phyloP scores from a whole-genome alignment of 2,113 vertebrate species.

The Odocoileus hemionus region DNA sequence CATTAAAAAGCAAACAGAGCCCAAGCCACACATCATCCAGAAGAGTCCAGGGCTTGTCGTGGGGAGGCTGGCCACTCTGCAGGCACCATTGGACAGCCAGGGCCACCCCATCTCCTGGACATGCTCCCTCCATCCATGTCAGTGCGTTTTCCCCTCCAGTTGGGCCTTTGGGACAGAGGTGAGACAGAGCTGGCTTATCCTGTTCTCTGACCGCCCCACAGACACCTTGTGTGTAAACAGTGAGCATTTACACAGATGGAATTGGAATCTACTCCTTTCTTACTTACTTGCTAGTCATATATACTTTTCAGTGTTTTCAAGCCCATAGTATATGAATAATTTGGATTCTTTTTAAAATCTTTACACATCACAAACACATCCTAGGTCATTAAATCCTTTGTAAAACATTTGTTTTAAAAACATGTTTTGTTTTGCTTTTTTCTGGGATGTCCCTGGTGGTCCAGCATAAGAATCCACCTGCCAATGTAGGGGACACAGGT shows the following conservation, averaged over 20 bases:
- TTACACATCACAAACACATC: background rate
- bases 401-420: background rate
- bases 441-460: background rate
- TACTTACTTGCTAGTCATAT: background rate
- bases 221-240: background rate
- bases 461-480: background rate
- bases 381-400: background rate
- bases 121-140: fast-evolving
- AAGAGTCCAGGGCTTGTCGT: background rate
- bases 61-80: background rate
- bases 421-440: background rate
- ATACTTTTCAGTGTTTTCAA: background rate
- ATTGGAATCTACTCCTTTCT: background rate
- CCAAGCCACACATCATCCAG: background rate
- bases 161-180: background rate
- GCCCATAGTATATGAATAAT: background rate
- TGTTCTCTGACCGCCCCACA: background rate
- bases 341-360: background rate
- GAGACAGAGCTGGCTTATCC: fast-evolving
- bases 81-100: fast-evolving
- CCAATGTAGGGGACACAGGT: background rate
- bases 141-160: background rate
- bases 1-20: background rate
- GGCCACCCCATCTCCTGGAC: background rate
- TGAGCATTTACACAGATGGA: background rate